phyloP scores from a whole-genome alignment of 2,113 vertebrate species.

The Toxotes chatareus region DNA sequence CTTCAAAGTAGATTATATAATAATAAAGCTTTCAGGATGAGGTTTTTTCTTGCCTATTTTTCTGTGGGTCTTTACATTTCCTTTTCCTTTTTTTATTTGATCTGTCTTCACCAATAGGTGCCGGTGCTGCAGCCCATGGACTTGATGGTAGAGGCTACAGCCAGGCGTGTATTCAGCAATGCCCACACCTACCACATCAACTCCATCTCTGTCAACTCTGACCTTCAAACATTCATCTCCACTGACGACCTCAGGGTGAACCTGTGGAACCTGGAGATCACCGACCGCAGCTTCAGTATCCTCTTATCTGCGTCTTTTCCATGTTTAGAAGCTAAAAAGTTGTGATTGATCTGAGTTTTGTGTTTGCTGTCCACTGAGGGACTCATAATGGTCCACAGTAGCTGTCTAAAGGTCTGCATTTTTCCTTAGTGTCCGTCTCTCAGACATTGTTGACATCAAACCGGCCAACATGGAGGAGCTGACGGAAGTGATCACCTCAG shows the following conservation, averaged over 20 bases:
- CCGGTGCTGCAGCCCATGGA: conserved; percentile 96
- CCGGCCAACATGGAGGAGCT: conserved; percentile 98
- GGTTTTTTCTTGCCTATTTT: too few relatives aligned
- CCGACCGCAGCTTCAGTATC: conserved; percentile 99
- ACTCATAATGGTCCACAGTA: neutral
- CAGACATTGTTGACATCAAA: conserved; percentile 98
- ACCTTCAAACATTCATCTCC: conserved; percentile 98
- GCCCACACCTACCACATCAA: conserved; percentile 99
- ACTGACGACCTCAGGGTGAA: conserved; percentile 96
- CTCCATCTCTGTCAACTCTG: conserved; percentile 97
- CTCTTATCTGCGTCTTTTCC: conserved; percentile 66
- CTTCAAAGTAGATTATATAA: too few relatives aligned
- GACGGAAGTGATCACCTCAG: conserved; percentile 95
- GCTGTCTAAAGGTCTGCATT: neutral
- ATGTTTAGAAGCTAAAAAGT: neutral
- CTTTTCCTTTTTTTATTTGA: neutral
- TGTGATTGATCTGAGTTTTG: neutral
- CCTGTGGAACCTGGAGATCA: conserved; percentile 98
- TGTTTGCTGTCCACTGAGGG: neutral
- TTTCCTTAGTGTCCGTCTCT: conserved; percentile 77
- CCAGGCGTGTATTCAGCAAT: conserved; percentile 92
- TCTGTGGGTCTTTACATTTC: neutral
- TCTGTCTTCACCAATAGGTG: conserved; percentile 79
- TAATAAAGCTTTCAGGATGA: too few relatives aligned
- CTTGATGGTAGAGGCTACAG: conserved; percentile 96